These are phyloP conservation scores for Hemithea aestivaria DNA, from an alignment of 2,888 invertebrate genomes.

Conservation along the genomic window DNA sequence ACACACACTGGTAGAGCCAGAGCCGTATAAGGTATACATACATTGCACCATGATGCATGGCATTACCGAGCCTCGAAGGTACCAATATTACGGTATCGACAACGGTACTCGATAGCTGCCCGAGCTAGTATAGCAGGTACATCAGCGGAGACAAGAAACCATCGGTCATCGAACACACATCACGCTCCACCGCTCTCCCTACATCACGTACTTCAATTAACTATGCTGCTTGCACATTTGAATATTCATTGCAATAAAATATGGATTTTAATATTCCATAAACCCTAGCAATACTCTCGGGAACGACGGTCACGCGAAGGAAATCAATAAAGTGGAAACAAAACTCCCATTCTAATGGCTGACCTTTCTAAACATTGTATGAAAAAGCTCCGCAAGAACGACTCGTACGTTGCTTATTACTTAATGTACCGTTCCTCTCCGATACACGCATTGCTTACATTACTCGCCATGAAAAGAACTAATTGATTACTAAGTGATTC, in stretches of 20 bases:
- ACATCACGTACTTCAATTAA: slow-evolving; percentile 13
- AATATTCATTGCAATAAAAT: slow-evolving; percentile 17
- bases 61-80: slow-evolving; percentile 27
- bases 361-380: too few species aligned
- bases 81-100: slow-evolving; percentile 33
- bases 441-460: too few species aligned
- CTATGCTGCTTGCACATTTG: slow-evolving; percentile 18
- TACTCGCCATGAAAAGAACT: too few species aligned
- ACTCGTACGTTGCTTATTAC: not conserved
- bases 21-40: slow-evolving; percentile 7
- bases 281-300: not conserved
- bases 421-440: too few species aligned
- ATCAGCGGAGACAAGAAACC: slow-evolving; percentile 19
- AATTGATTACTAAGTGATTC: too few species aligned
- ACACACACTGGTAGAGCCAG: not conserved
- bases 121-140: not conserved
- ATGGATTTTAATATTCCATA: slow-evolving; percentile 2
- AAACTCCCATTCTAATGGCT: not conserved
- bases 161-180: too few species aligned
- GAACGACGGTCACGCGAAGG: slow-evolving; percentile 16
- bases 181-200: slow-evolving; percentile 17
- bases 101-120: slow-evolving; percentile 29
- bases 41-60: slow-evolving; percentile 30
- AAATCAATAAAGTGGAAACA: slow-evolving; percentile 10
- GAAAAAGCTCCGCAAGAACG: too few species aligned